Conservation (phyloP, 2,888 invertebrate genomes). For the Apotomis capreana region DNA sequence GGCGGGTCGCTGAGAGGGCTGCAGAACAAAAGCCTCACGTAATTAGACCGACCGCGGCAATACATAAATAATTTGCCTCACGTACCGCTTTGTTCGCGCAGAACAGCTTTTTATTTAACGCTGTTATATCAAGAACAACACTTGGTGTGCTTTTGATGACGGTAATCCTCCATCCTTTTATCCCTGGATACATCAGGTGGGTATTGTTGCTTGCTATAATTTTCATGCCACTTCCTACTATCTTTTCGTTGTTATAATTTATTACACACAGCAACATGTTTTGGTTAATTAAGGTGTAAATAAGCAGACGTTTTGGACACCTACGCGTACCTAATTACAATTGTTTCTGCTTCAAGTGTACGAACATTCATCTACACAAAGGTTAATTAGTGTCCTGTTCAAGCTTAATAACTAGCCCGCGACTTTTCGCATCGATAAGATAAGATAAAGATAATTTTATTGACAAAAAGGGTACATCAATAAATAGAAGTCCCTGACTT, state of each 20-base stretch:
- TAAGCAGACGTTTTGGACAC: conserved; percentile 15
- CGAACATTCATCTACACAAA: neutral
- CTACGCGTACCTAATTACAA: conserved; percentile 4
- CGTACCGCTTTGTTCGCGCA: conserved; percentile 77
- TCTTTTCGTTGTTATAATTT: conserved; percentile 45
- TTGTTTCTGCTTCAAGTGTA: neutral
- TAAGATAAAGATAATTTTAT: too few species aligned
- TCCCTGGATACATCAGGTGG: conserved; percentile 48
- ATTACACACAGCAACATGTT: conserved; percentile 14
- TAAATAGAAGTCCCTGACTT: too few species aligned
- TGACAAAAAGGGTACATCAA: too few species aligned
- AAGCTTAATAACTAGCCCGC: conserved; percentile 1
- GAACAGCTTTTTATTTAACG: conserved; percentile 80
- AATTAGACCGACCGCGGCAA: conserved; percentile 81
- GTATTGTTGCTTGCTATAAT: conserved; percentile 35
- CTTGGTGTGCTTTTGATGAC: conserved; percentile 72
- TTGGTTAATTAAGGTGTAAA: conserved; percentile 25
- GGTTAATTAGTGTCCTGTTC: conserved; percentile 3
- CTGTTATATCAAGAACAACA: conserved; percentile 78
- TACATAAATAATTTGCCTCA: conserved; percentile 83
- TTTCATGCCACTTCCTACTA: conserved; percentile 39
- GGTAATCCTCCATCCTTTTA: conserved; percentile 69
- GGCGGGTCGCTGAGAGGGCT: conserved; percentile 58
- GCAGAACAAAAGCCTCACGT: conserved; percentile 80
- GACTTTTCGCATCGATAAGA: neutral